Evolutionary conservation across 2,113 vertebrate species (phyloP).

Genomic region (Gallinago paraguaiae): DNA sequence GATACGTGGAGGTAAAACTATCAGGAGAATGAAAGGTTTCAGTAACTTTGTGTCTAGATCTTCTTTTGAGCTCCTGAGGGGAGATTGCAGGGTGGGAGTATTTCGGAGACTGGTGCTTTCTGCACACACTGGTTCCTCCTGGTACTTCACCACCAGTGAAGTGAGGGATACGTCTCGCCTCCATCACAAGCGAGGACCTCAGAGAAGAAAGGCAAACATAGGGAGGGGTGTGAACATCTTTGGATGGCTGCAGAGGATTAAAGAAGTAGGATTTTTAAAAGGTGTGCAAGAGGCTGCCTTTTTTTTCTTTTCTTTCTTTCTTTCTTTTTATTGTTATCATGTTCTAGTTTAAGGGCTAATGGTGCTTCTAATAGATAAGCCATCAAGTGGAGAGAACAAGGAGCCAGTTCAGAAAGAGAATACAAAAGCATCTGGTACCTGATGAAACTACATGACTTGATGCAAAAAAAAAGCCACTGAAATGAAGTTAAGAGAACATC

Average conservation of each 20-base stretch:
- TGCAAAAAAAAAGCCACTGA: background rate
- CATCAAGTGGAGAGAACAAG: background rate
- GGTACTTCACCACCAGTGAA: background rate
- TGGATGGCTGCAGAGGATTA: background rate
- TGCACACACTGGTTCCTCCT: background rate
- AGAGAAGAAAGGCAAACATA: background rate
- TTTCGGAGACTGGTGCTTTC: background rate
- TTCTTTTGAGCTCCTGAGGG: background rate
- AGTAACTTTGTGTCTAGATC: background rate
- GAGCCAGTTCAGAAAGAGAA: background rate
- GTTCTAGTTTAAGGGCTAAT: background rate
- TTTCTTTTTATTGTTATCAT: background rate
- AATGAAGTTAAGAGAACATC: background rate
- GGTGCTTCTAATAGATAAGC: background rate
- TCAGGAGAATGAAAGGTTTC: background rate
- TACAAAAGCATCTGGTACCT: background rate
- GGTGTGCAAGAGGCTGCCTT: background rate
- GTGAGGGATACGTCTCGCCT: background rate
- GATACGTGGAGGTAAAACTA: background rate
- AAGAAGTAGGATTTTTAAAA: background rate
- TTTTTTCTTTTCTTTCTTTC: background rate
- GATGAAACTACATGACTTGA: background rate
- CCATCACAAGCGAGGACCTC: background rate
- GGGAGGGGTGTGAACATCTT: background rate
- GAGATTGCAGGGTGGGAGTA: background rate